A percentile compares a stretch with the other conserved stretches of the same genome.
These are phyloP conservation scores for Endotricha flammealis DNA, from an alignment of 2,888 invertebrate species.

Conservation along the genomic window DNA sequence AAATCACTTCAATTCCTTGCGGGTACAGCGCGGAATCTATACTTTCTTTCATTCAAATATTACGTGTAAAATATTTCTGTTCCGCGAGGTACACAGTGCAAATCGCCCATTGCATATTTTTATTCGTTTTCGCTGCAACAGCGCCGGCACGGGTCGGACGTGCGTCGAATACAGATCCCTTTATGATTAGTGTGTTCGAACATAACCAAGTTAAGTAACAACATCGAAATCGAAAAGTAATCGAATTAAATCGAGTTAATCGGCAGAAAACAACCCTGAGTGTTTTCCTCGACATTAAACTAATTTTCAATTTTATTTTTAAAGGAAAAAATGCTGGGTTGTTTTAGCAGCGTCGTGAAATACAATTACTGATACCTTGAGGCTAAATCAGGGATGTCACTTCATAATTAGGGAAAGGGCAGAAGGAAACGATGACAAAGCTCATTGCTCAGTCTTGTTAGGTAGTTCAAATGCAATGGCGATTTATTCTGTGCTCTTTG, in stretches of 20 bases:
- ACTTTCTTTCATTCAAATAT: not conserved
- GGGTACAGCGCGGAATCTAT: not conserved
- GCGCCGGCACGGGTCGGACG: conserved; percentile 30
- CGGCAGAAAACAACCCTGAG: conserved; percentile 12
- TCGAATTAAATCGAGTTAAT: conserved; percentile 15
- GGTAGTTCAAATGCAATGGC: conserved; percentile 12
- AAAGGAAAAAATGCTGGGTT: not conserved
- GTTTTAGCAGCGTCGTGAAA: not conserved
- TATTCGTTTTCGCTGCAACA: conserved; percentile 37
- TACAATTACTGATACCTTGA: not conserved
- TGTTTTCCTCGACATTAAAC: not conserved
- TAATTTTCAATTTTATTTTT: not conserved
- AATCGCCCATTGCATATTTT: conserved; percentile 41
- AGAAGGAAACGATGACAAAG: not conserved
- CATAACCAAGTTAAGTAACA: conserved; percentile 16
- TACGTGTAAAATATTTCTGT: conserved; percentile 1
- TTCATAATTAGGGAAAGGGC: not conserved
- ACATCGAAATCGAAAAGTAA: conserved; percentile 15
- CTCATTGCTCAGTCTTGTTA: not conserved
- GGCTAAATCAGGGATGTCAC: not conserved
- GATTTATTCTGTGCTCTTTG: too few species aligned
- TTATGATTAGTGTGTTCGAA: conserved; percentile 28
- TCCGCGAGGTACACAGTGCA: conserved; percentile 22
- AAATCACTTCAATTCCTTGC: too few species aligned
- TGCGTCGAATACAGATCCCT: conserved; percentile 32